phyloP scores from a whole-genome alignment of 2,888 invertebrate species.

The Agrenia bidenticulata region DNA sequence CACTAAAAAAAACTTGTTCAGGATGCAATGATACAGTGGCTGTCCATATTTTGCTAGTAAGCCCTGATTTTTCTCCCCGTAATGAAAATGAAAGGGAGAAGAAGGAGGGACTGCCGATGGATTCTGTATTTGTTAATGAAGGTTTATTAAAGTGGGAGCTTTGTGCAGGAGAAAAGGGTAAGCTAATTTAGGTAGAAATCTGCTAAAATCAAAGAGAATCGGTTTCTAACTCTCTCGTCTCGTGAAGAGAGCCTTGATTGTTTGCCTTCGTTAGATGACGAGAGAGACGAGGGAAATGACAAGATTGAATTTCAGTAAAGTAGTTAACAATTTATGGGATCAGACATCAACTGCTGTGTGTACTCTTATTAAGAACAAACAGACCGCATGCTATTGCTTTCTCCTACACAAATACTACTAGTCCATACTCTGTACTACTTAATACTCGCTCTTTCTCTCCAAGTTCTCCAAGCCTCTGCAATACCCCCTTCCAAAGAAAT shows the following conservation, averaged over 20 bases:
- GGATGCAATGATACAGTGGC: too few species aligned
- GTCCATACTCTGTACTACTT: too few species aligned
- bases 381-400: too few species aligned
- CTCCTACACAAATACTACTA: too few species aligned
- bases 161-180: conserved; percentile 3
- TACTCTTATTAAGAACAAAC: too few species aligned
- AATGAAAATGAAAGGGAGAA: too few species aligned
- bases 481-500: too few species aligned
- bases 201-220: conserved; percentile 9
- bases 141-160: conserved; percentile 7
- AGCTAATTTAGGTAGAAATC: not conserved
- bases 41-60: too few species aligned
- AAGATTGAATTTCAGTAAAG: conserved; percentile 13
- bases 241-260: not conserved
- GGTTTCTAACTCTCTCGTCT: not conserved
- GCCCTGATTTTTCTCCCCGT: too few species aligned
- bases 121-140: conserved; percentile 4
- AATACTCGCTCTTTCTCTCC: too few species aligned
- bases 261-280: conserved; percentile 10
- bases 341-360: not conserved
- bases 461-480: too few species aligned
- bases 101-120: not conserved
- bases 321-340: not conserved
- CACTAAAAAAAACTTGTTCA: too few species aligned
- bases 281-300: not conserved